Base-by-base conservation (phyloP, 2,888 invertebrate species). In the Ischnura elegans region DNA sequence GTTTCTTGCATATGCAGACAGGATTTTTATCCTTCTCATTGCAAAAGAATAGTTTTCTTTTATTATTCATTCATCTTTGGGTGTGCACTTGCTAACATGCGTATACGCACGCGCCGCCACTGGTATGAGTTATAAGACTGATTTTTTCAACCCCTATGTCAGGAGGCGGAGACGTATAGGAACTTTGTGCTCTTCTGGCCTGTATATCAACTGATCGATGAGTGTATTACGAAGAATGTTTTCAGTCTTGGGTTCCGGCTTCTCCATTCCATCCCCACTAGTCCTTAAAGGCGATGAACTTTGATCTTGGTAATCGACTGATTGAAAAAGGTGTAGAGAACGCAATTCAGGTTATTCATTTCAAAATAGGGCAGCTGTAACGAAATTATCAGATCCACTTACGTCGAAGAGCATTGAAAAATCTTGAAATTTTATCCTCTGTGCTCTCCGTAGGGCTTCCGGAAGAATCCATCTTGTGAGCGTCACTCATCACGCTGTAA, bases 241-340 rank as follows among this genome's bases (percentile, higher is more conserved):
- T 95, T 0, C 87, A 29, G 0, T 93, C 47, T 93, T 95, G 93
- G 43, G 85, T 47, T 95, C 95, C 87, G 95, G 96, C 94, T 97
- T 97, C 96, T 98, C 98, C 98, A 98, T 98, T 93, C 98, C 98
- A 96, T 98, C 98, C 0, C 98, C 98, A 94, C 97, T 97, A 0
- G 98, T 98, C 94, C 98, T 96, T 94, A 95, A 95, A 4, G 95
- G 95, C 4, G 94, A 94, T 29, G 93, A 94, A 42, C 94, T 42
- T 29, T 61, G 93, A 6, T 94, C 93, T 45, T 93, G 94, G 5
- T 29, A 51, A 76, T n/a, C 45, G 21, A 76, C 94, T 94, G 93
- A 19, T 87, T 13, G 6, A 46, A 42, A n/a, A 87, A 43, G 36
- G 76, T 13, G 1, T 76, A 76, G 36, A 8, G 5, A 13, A 36